A percentile compares a stretch with the other conserved stretches of the same genome.
These are phyloP conservation scores for Teleogryllus oceanicus DNA, from an alignment of 2,888 invertebrate species.

Conservation along the genomic window DNA sequence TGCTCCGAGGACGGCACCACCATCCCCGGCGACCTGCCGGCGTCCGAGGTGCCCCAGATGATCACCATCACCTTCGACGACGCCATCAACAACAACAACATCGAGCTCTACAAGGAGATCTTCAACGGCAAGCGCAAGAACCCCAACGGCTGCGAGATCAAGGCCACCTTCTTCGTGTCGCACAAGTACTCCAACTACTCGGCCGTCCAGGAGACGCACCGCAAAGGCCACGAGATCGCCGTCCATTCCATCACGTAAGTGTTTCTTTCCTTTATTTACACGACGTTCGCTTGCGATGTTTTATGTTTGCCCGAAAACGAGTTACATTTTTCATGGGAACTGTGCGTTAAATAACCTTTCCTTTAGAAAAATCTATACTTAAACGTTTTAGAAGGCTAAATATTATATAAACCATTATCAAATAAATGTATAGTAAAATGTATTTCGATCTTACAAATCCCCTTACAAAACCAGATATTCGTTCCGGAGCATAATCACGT, in stretches of 20 bases:
- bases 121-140: conserved; percentile 86
- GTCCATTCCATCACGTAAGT: conserved; percentile 91
- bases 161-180: conserved; percentile 86
- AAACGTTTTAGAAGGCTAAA: too few species aligned
- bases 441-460: too few species aligned
- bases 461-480: too few species aligned
- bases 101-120: conserved; percentile 87
- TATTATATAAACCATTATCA: too few species aligned
- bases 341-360: not conserved
- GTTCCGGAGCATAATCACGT: too few species aligned
- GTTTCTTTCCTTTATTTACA: not conserved
- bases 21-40: conserved; percentile 78
- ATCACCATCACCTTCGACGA: conserved; percentile 92
- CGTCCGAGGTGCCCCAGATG: conserved; percentile 89
- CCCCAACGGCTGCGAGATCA: conserved; percentile 90
- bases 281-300: too few species aligned
- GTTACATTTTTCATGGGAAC: not conserved
- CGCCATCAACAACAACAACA: conserved; percentile 93
- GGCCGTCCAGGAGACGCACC: conserved; percentile 85
- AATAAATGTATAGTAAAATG: too few species aligned
- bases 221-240: conserved; percentile 90
- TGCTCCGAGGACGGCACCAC: conserved; percentile 88
- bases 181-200: conserved; percentile 93
- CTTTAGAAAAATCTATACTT: too few species aligned
- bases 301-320: not conserved